Evolutionary conservation across 2,797 vertebrate species (phyloP), one percentile per base, ranked within the genome.

Genomic region (Geotria australis): DNA sequence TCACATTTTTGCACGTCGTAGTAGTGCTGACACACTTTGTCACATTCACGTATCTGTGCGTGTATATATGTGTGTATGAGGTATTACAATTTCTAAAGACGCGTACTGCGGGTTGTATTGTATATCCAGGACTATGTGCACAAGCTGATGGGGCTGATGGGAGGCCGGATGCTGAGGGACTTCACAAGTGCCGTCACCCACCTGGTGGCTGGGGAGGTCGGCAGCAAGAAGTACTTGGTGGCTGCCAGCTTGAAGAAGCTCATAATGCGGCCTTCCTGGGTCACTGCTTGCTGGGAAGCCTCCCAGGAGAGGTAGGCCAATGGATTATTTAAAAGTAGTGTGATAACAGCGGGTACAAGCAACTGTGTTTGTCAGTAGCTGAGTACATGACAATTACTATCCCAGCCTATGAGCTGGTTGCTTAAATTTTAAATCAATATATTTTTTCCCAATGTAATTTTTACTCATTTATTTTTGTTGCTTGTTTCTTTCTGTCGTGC

Each of bases 211-310:
- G 91, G 86, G 64, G 85, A 94, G 68, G 91, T 98, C 60, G 91
- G 91, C 63, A 96, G 86, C 68, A 98, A 94, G 70, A 98, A 98
- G 65, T 98, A 98, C 57, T 67, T 94, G 65, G 91, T 98, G 57
- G 85, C 91, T 63, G 84, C 83, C 67, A 85, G 74, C 64, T 70
- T 93, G 12, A 76, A 79, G 61, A 95, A 85, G 69, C 82, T 83
- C 59, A 74, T 98, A 62, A 69, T 98, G 60, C 75, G 84, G 65
- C 79, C 85, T 8, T 64, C 71, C n/a, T 98, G 91, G 91, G 71
- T 94, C 61, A 79, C 74, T 69, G 56, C 70, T 6, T 74, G 89
- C 66, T 98, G 89, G 91, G 76, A 86, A 60, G 82, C 75, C 57
- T 88, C 83, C 62, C 80, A 91, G 64, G 69, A 83, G 60, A 73